Evolutionary conservation across 2,888 invertebrate genomes (phyloP).

Genomic region (Eupithecia centaureata): DNA sequence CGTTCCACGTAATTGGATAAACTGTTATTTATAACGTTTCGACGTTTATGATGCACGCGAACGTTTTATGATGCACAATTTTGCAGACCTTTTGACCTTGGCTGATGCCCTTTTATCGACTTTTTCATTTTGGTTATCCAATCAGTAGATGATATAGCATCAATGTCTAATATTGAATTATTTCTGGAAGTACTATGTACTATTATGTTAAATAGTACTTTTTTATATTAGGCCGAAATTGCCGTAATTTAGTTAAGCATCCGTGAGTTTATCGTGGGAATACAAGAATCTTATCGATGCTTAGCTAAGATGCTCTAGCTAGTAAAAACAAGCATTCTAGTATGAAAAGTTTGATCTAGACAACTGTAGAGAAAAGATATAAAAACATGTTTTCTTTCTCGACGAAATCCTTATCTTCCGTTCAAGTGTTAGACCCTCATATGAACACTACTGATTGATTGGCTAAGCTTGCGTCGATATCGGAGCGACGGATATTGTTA

Average conservation of each 20-base stretch:
- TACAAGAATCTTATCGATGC: no score
- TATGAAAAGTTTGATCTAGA: background rate
- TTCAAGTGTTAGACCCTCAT: background rate
- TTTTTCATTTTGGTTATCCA: background rate
- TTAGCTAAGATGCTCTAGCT: no score
- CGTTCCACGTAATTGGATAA: slow-evolving; percentile 36
- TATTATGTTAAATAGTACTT: background rate
- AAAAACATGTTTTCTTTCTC: background rate
- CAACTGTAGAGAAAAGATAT: background rate
- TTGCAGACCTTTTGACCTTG: slow-evolving; percentile 29
- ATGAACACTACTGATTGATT: background rate
- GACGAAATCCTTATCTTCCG: background rate
- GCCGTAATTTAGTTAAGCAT: background rate
- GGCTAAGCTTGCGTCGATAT: background rate
- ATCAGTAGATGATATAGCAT: background rate
- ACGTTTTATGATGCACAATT: slow-evolving; percentile 30
- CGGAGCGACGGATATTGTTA: background rate
- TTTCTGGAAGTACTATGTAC: no score
- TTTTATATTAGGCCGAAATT: background rate
- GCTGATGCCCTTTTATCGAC: slow-evolving; percentile 12
- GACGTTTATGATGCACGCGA: slow-evolving; percentile 30
- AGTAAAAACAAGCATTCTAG: background rate
- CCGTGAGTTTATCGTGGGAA: background rate
- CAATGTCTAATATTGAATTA: background rate
- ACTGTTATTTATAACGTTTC: slow-evolving; percentile 35